phyloP scores from a whole-genome alignment of 2,113 vertebrate genomes.

The Channa maculata region DNA sequence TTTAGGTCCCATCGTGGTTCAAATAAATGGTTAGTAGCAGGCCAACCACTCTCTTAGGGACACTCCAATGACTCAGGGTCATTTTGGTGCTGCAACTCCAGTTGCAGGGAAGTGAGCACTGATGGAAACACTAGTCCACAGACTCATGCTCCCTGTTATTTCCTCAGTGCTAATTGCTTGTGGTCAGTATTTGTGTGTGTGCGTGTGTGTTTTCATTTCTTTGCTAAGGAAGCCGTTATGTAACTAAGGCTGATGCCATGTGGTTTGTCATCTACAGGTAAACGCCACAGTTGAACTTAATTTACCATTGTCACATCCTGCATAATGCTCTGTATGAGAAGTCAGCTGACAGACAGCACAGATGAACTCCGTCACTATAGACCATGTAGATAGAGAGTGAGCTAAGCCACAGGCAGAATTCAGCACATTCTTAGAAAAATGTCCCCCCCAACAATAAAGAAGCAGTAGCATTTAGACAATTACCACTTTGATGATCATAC shows the following conservation, averaged over 20 bases:
- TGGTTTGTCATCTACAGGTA: constrained; percentile 47
- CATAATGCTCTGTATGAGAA: constrained; percentile 15
- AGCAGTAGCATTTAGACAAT: constrained; percentile 44
- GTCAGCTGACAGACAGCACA: constrained; percentile 14
- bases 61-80: constrained; percentile 71
- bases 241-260: constrained; percentile 66
- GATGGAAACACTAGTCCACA: constrained; percentile 66
- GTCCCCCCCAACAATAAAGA: constrained; percentile 12
- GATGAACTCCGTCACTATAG: constrained; percentile 38
- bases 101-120: constrained; percentile 52
- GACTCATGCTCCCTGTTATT: constrained; percentile 70
- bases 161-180: constrained; percentile 70
- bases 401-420: constrained; percentile 14
- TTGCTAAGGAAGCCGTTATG: constrained; percentile 58
- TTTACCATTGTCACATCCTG: constrained; percentile 60
- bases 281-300: constrained; percentile 42
- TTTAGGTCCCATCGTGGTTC: too few relatives aligned
- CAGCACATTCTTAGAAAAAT: constrained; percentile 48
- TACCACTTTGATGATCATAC: constrained; percentile 40
- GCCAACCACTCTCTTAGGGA: constrained; percentile 59
- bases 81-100: constrained; percentile 60
- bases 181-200: constrained; percentile 38
- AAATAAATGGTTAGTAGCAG: background rate
- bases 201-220: constrained; percentile 44
- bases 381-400: constrained; percentile 4